Conservation (phyloP, 2,797 vertebrate species). For the Pterois miles region DNA sequence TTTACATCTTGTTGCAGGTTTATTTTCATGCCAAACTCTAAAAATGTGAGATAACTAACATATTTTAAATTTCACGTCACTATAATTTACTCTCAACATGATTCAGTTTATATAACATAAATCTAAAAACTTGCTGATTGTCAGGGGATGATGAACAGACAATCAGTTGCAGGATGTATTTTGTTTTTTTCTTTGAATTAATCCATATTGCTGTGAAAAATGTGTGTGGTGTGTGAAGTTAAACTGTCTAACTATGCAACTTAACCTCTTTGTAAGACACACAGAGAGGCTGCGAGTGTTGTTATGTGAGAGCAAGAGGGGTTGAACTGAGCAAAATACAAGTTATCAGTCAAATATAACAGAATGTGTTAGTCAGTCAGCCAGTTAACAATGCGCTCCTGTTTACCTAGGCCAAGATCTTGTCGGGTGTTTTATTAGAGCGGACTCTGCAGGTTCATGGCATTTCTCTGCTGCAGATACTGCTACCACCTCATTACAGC, state of each 20-base stretch:
- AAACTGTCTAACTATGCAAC: neutral
- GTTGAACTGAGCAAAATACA: neutral
- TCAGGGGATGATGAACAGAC: neutral
- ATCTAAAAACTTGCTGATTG: neutral
- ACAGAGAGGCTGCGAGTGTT: no score
- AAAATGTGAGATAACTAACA: neutral
- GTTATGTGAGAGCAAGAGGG: neutral
- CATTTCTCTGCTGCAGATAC: conserved; percentile 50
- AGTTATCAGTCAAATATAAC: conserved; percentile 6
- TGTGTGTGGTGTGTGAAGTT: neutral
- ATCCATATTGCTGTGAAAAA: neutral
- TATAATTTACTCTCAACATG: neutral
- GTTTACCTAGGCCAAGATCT: conserved; percentile 41
- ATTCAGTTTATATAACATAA: neutral
- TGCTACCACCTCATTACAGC: conserved; percentile 66
- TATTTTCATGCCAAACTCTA: neutral
- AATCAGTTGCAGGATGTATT: neutral
- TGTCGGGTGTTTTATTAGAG: conserved; percentile 42
- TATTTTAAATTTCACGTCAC: neutral
- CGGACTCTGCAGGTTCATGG: conserved; percentile 28
- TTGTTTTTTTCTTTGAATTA: neutral
- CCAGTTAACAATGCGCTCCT: conserved; percentile 29
- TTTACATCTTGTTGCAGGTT: neutral
- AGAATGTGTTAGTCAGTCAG: conserved; percentile 21
- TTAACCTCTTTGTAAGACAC: neutral